These are phyloP conservation scores for Phyllotreta cruciferae DNA, from an alignment of 2,888 invertebrate genomes.

Conservation along the genomic window DNA sequence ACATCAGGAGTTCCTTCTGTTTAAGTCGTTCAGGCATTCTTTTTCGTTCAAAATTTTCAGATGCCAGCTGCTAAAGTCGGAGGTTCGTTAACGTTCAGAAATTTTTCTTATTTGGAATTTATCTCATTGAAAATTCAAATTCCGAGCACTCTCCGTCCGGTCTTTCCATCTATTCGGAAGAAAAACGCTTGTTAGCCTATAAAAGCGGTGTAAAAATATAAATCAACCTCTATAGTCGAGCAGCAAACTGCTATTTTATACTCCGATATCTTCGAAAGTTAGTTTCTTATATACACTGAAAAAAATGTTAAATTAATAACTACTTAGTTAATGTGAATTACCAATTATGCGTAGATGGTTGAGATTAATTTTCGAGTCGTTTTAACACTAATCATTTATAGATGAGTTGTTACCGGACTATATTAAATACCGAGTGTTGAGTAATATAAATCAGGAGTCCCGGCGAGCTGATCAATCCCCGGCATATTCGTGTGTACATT, in stretches of 20 bases:
- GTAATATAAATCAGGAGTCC: conserved; percentile 21
- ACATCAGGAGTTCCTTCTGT: no score
- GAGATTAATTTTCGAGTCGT: no score
- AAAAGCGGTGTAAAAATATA: conserved; percentile 24
- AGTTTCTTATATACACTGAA: no score
- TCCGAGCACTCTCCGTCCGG: conserved; percentile 14
- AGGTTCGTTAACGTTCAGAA: conserved; percentile 23
- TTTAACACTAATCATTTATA: no score
- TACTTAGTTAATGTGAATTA: no score
- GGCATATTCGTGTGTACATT: conserved; percentile 29
- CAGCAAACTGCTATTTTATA: background rate
- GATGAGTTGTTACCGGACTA: background rate
- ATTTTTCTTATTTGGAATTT: conserved; percentile 27
- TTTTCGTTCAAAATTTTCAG: conserved; percentile 14
- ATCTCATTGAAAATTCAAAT: conserved; percentile 29
- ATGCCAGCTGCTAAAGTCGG: conserved; percentile 10
- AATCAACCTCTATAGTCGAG: conserved; percentile 6
- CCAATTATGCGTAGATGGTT: no score
- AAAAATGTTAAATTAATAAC: no score
- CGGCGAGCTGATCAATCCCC: conserved; percentile 24
- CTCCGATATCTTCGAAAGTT: no score
- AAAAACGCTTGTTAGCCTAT: conserved; percentile 23
- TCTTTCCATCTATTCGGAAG: conserved; percentile 12
- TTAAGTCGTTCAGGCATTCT: background rate
- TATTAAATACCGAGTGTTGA: conserved; percentile 20